Evolutionary conservation across 2,888 invertebrate genomes (phyloP).

Genomic region (Cheilosia impressa): DNA sequence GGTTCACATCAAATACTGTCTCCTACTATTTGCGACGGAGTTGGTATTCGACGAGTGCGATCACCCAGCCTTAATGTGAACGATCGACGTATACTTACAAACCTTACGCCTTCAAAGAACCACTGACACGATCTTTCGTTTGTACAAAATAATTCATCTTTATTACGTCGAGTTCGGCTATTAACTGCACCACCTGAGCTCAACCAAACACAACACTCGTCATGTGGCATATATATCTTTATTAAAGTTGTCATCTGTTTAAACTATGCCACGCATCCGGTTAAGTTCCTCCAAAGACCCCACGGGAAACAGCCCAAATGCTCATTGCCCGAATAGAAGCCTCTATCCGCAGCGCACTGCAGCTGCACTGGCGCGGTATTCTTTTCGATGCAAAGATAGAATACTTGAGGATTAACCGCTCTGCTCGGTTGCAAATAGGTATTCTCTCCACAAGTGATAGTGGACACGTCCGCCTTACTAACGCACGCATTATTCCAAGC

Average conservation of each 20-base stretch:
- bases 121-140: too few species aligned
- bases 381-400: slow-evolving; percentile 71
- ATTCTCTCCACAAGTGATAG: slow-evolving; percentile 38
- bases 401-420: slow-evolving; percentile 68
- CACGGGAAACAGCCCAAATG: slow-evolving; percentile 77
- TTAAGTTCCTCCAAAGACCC: slow-evolving; percentile 72
- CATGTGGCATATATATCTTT: not conserved
- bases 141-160: too few species aligned
- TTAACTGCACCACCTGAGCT: too few species aligned
- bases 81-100: too few species aligned
- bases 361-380: slow-evolving; percentile 61
- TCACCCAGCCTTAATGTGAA: too few species aligned
- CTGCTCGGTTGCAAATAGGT: slow-evolving; percentile 70
- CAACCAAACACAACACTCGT: too few species aligned
- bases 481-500: slow-evolving; percentile 49
- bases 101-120: too few species aligned
- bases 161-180: too few species aligned
- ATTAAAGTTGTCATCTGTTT: not conserved
- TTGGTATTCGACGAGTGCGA: too few species aligned
- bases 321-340: slow-evolving; percentile 67
- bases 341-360: slow-evolving; percentile 67
- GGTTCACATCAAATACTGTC: too few species aligned
- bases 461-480: slow-evolving; percentile 16
- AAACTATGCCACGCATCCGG: slow-evolving; percentile 16
- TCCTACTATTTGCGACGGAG: too few species aligned